Conservation (phyloP, 2,113 vertebrate species). For the Myrmophylax atrothorax region DNA sequence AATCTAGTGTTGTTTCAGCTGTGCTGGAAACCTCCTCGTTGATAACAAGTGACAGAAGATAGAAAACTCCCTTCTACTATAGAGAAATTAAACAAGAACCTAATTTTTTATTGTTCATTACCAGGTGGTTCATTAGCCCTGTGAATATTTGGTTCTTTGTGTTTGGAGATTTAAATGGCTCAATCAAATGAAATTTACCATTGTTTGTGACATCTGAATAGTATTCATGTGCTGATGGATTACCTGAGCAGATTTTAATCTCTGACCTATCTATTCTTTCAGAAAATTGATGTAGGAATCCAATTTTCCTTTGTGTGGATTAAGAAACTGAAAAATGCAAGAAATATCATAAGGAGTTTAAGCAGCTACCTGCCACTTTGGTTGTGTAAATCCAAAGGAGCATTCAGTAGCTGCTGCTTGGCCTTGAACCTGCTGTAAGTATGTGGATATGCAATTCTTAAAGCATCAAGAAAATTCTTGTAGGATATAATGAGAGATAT, state of each 20-base stretch:
- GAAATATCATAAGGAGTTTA: not conserved
- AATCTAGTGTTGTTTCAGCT: conserved; percentile 7
- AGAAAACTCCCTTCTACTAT: not conserved
- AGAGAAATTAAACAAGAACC: not conserved
- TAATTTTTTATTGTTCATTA: conserved; percentile 9
- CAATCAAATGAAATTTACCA: not conserved
- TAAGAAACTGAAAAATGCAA: not conserved
- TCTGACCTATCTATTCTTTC: not conserved
- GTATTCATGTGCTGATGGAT: not conserved
- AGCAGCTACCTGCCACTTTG: not conserved
- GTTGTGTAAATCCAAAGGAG: not conserved
- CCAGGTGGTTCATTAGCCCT: not conserved
- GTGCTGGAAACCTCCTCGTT: not conserved
- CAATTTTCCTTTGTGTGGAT: not conserved
- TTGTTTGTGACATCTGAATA: not conserved
- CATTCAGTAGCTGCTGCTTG: not conserved
- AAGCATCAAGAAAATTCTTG: not conserved
- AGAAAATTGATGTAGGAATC: not conserved
- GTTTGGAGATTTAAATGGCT: not conserved
- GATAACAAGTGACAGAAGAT: conserved; percentile 1
- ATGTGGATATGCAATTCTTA: not conserved
- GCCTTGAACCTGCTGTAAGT: not conserved
- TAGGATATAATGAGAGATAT: not conserved
- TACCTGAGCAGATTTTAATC: not conserved
- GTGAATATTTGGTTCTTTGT: not conserved